These are phyloP conservation scores for Stercorarius parasiticus DNA, from an alignment of 2,113 vertebrate genomes.

Conservation along the genomic window DNA sequence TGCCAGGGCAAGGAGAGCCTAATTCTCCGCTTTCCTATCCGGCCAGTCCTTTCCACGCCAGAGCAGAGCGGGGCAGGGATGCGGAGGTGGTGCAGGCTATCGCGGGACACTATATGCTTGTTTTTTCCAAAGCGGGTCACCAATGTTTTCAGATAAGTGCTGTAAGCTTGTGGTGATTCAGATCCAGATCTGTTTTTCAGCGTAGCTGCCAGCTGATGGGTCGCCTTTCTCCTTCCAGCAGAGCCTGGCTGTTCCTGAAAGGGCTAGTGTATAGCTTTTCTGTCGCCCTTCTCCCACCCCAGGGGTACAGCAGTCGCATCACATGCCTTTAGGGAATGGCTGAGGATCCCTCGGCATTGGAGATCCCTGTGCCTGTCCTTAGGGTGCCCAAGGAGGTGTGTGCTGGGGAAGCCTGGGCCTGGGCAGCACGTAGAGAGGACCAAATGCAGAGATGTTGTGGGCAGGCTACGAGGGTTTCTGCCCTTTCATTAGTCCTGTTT, in stretches of 20 bases:
- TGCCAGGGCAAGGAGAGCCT: background rate
- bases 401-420: background rate
- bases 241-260: background rate
- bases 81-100: background rate
- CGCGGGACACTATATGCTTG: fast-evolving
- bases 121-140: background rate
- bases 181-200: background rate
- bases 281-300: background rate
- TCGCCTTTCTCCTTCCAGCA: background rate
- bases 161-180: background rate
- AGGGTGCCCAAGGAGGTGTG: background rate
- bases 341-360: fast-evolving
- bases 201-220: background rate
- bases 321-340: fast-evolving
- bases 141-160: background rate
- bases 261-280: background rate
- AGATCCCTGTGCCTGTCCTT: too few species aligned
- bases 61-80: background rate
- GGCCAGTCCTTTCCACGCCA: fast-evolving
- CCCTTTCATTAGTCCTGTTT: background rate
- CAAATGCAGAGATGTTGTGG: fast-evolving
- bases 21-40: background rate
- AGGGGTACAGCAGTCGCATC: background rate
- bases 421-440: background rate
- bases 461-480: background rate